Conservation (phyloP, 2,888 invertebrate genomes). For the Microctonus brassicae region DNA sequence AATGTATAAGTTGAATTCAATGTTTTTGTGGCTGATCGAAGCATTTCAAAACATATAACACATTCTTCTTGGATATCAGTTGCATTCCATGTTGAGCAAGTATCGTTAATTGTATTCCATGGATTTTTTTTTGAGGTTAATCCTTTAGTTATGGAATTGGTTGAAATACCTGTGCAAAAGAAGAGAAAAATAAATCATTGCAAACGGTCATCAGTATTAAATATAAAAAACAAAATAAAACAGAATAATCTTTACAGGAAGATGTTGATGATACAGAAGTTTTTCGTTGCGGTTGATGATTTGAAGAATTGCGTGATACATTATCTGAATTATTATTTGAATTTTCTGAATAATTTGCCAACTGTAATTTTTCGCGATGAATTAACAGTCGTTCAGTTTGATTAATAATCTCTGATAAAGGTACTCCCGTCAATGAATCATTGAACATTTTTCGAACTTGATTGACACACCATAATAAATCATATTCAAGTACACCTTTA, state of each 20-base stretch:
- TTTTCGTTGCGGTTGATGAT: not conserved
- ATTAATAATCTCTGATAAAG: constrained; percentile 44
- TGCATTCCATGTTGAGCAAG: constrained; percentile 41
- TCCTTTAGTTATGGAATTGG: constrained; percentile 18
- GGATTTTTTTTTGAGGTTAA: constrained; percentile 39
- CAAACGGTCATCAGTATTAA: not conserved
- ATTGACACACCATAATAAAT: constrained; percentile 50
- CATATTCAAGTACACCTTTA: constrained; percentile 51
- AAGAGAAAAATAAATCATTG: not conserved
- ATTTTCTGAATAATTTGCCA: not conserved
- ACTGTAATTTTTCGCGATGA: constrained; percentile 35
- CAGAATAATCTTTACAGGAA: constrained; percentile 27
- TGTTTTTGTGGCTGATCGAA: constrained; percentile 24
- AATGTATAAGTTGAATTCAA: constrained; percentile 43
- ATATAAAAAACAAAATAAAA: not conserved
- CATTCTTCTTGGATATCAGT: constrained; percentile 50
- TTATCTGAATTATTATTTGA: no score
- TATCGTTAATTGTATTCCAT: constrained; percentile 43
- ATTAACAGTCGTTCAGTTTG: constrained; percentile 46
- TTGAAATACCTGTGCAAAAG: constrained; percentile 22
- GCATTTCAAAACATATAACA: constrained; percentile 48
- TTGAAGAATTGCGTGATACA: not conserved
- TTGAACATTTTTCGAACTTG: constrained; percentile 50
- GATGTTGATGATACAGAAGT: constrained; percentile 31
- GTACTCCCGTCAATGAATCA: constrained; percentile 47